Conservation (phyloP, 2,888 invertebrate genomes). For the Dryomyza anilis region DNA sequence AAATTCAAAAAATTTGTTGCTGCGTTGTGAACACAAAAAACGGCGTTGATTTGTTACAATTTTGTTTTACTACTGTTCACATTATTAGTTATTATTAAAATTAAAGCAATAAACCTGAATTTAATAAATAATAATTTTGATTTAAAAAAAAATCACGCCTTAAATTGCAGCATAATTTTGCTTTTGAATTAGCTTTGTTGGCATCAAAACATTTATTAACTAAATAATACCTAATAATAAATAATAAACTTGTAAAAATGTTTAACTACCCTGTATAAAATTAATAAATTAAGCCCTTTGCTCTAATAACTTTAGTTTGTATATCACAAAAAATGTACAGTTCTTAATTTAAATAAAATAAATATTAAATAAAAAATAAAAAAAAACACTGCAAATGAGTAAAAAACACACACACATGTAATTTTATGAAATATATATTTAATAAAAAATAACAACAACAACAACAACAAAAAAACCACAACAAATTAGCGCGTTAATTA, state of each 20-base stretch:
- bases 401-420: constrained; percentile 4
- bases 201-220: neutral
- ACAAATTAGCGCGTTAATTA: constrained; percentile 15
- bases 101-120: neutral
- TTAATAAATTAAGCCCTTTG: neutral
- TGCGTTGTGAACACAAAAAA: too few relatives aligned
- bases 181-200: neutral
- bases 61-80: too few relatives aligned
- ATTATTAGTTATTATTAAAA: too few relatives aligned
- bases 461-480: constrained; percentile 5
- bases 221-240: constrained; percentile 1
- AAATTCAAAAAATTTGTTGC: too few relatives aligned
- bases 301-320: neutral
- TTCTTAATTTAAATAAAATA: constrained; percentile 4
- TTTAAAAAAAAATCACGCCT: neutral
- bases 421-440: neutral
- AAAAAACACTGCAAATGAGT: too few relatives aligned
- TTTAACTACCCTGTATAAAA: constrained; percentile 9
- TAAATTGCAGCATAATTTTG: constrained; percentile 14
- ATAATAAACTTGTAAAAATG: neutral
- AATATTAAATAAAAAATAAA: constrained; percentile 2
- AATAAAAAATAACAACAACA: neutral
- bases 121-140: neutral
- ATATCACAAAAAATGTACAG: constrained; percentile 3
- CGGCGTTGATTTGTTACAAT: too few relatives aligned